Evolutionary conservation across 1,140 invertebrate species (phyloP), one percentile per base, ranked within the genome.

Genomic region (Drosophila ambigua): DNA sequence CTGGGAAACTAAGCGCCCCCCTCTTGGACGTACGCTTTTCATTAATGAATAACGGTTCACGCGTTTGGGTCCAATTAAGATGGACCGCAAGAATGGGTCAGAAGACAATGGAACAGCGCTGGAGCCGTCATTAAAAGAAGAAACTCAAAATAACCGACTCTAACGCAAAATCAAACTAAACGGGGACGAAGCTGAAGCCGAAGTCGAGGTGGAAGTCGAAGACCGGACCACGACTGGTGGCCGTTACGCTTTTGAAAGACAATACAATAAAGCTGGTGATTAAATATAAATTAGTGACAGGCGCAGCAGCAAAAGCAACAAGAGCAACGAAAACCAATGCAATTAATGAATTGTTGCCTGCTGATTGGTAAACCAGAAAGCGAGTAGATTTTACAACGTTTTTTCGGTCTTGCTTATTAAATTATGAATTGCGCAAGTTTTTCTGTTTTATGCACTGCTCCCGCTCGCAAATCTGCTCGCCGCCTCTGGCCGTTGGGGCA

Each of bases 391-490:
- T 61, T 52, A 58, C 48, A 58, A 46, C 48, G 20, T 69, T 59
- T 58, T 68, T 60, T 63, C 43, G 46, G 50, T 50, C 45, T 77
- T 63, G 52, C 57, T 69, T 76, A 57, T 81, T 77, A 77, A 73
- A 77, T 72, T 68, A 85, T 64, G 77, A 75, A 84, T 83, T 83
- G 66, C 80, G 80, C 80, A 83, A 84, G 71, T 57, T 59, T 79
- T 61, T 72, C 72, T 73, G 59, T 72, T 73, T 72, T 72, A 62
- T 58, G 59, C 57, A 76, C 76, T 80, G 72, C 77, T 72, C 49
- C 63, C 57, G 49, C 52, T 68, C 51, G 68, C 67, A 67, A 65
- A 65, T 73, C 60, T 60, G 28, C 11, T 45, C 4, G 31, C 31
- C 65, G 64, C 57, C 72, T 49, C 57, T 81, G 67, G 72, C 73